Evolutionary conservation across 92 coral and sea anemone species (phyloP), one percentile per base, ranked within the genome.

Genomic region (Zoanthus gigantus): DNA sequence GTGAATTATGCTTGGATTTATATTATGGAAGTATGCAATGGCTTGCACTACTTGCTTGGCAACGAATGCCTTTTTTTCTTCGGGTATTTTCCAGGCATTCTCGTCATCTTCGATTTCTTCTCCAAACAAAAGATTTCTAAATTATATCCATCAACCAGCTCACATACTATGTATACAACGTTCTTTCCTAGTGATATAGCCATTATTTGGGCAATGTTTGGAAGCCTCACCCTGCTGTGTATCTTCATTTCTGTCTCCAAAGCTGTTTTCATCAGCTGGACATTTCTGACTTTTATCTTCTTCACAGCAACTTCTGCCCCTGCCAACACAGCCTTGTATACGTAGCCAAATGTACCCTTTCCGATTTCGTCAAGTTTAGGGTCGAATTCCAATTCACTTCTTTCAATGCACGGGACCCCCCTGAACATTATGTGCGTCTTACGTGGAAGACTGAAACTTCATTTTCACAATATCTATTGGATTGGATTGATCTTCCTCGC

Each of bases 11-110:
- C 76, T 74, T 10, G 86, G 86, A 11, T 57, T 83, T 17, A 83
- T 46, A 71, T 83, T 83, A 16, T 83, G 87, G 18, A 83, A 48
- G 58, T 83, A 83, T 3, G 78, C 78, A 75, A 45, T 58, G 37
- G 87, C 87, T 65, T 83, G 66, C 12, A 60, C 76, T 32, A 83
- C 58, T 53, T 83, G 87, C 74, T 83, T 83, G 9, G 87, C 87
- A 31, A 83, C 44, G 87, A 31, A 46, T 47, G 37, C 30, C 29
- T 63, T 63, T 23, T 63, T 63, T 23, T 63, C 69, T 63, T 63
- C 69, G 29, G 69, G 69, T 63, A 67, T 67, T 30, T 67, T 67
- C 34, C 74, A 58, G 52, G 72, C 30, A 58, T 61, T 81, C 72
- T 81, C 50, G 69, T 56, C 65, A 18, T 52, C 81, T 34, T 76